Base-by-base conservation (phyloP, 2,113 vertebrate genomes). In the Callipepla squamata region DNA sequence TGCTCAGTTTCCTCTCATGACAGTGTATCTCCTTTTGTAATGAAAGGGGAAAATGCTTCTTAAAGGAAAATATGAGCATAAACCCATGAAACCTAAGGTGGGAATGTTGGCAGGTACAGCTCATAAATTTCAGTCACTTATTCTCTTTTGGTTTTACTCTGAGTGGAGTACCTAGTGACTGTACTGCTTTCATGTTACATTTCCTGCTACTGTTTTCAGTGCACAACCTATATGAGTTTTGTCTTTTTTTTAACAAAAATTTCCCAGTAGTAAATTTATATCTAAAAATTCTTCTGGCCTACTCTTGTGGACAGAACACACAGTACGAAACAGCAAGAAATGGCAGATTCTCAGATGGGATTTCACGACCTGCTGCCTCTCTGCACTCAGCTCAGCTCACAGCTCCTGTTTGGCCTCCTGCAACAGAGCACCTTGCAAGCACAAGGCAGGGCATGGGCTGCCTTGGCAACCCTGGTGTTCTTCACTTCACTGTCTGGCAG, bases 41-140 rank as follows among this genome's bases (percentile, higher is more conserved):
- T 57, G 58, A 75, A 94, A 86, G 51, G 53, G 78, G 20, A 88
- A 82, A 89, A 80, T n/a, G 50, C 9, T 8, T 91, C 51, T 62
- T 59, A 45, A 50, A 68, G 95, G 95, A 96, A 96, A 95, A 85
- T 78, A 68, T 91, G 75, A 95, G 30, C 58, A 40, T 55, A 77
- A 91, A 36, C 75, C 6, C 8, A 5, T 38, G 61, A 76, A 93
- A 92, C 26, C 23, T 25, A 7, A 7, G 47, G 55, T 66, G 68
- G 72, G 72, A 89, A 86, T 40, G 92, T 88, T 15, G 14, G 6
- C 75, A 93, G 68, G 30, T 80, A 72, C 16, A 53, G 22, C 14
- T 83, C 38, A 26, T 40, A 45, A 88, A 85, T 47, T 57, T 67
- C 69, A 93, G 34, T 12, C 1, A 1, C 80, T 94, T 92, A n/a